These are phyloP conservation scores for Hydrochoerus hydrochaeris DNA, from an alignment of 2,113 vertebrate genomes.

Conservation along the genomic window DNA sequence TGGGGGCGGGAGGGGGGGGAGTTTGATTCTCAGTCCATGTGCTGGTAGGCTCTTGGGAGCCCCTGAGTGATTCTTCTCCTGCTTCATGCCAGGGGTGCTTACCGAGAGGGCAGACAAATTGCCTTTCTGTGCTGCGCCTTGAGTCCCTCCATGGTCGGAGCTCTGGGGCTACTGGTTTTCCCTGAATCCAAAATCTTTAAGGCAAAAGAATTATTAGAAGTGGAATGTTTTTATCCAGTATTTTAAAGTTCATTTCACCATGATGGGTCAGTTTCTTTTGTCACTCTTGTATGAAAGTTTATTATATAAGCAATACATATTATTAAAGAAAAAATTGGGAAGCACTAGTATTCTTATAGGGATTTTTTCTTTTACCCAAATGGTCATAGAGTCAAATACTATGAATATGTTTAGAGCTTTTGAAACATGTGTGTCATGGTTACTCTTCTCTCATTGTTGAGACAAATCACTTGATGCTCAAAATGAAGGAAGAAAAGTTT, in stretches of 20 bases:
- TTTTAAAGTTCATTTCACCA: not conserved
- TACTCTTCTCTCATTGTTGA: too few species aligned
- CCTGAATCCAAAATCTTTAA: not conserved
- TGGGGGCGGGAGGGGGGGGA: too few species aligned
- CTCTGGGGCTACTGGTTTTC: too few species aligned
- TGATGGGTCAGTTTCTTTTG: not conserved
- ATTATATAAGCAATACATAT: not conserved
- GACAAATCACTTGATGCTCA: too few species aligned
- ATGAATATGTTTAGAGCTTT: not conserved
- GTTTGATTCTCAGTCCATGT: too few species aligned
- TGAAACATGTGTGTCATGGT: not conserved
- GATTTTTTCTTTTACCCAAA: not conserved
- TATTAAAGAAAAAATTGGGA: constrained; percentile 14
- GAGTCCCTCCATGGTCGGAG: too few species aligned
- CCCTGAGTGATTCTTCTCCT: too few species aligned
- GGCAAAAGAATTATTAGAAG: not conserved
- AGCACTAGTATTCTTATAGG: not conserved
- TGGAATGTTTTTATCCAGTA: not conserved
- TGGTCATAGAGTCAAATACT: not conserved
- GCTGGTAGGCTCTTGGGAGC: too few species aligned
- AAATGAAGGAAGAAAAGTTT: too few species aligned
- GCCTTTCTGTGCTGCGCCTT: too few species aligned
- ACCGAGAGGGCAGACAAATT: too few species aligned
- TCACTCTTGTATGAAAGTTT: constrained; percentile 10
- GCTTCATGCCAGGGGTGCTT: too few species aligned